Percentiles rank a stretch among this genome's conserved stretches.
Conservation (phyloP, 2,113 vertebrate genomes). For the Mesoclemmys tuberculata region DNA sequence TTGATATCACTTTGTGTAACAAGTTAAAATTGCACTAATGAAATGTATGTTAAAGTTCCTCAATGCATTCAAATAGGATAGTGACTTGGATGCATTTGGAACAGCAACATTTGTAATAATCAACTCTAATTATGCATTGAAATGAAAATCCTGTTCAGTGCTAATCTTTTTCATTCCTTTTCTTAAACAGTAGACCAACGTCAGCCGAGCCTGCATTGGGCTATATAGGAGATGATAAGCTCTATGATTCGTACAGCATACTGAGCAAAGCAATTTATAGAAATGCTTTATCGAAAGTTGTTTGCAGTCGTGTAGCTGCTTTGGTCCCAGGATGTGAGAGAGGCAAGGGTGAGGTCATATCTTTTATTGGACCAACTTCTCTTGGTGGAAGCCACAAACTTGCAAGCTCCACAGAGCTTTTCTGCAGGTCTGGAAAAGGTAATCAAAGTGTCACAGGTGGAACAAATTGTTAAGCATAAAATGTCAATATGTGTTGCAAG, state of each 20-base stretch:
- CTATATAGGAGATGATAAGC: neutral
- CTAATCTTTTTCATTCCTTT: neutral
- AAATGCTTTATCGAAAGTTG: neutral
- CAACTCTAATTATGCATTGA: neutral
- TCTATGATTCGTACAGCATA: neutral
- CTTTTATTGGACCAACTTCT: too few relatives aligned
- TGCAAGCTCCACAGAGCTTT: too few relatives aligned
- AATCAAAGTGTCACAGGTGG: too few relatives aligned
- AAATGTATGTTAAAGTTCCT: rapidly evolving
- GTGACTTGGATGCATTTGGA: neutral
- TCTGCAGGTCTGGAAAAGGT: too few relatives aligned
- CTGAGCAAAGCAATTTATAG: rapidly evolving
- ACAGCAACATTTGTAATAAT: neutral
- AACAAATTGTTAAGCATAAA: too few relatives aligned
- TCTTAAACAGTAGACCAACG: neutral
- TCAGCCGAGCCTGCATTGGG: neutral
- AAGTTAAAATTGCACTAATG: neutral
- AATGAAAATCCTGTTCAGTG: neutral
- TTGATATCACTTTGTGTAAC: neutral
- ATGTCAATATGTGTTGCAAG: too few relatives aligned
- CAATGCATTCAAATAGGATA: neutral
- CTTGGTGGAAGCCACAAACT: too few relatives aligned
- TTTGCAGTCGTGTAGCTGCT: too few relatives aligned
- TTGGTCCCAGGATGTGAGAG: too few relatives aligned
- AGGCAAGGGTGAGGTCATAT: too few relatives aligned